These are phyloP conservation scores for Pollenia amentaria DNA, from an alignment of 2,888 invertebrate genomes.

Conservation along the genomic window DNA sequence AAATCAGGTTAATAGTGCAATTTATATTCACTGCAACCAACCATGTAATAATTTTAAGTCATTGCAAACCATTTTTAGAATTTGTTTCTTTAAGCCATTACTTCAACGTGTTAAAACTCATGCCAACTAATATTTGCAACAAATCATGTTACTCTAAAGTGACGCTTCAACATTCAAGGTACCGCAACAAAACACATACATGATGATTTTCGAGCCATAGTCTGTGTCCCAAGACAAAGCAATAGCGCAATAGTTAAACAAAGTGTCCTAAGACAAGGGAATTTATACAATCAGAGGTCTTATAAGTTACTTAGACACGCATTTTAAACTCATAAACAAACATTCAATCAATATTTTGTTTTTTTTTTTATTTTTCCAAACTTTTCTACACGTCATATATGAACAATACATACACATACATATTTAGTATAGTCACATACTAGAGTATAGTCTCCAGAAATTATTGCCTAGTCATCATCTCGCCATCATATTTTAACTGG, in stretches of 20 bases:
- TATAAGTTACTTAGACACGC: slow-evolving; percentile 43
- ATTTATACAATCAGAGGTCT: slow-evolving; percentile 12
- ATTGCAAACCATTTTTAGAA: too few relatives aligned
- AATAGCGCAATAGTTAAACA: background rate
- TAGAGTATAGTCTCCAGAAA: background rate
- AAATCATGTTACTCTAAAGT: slow-evolving; percentile 33
- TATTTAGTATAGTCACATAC: too few relatives aligned
- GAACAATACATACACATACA: too few relatives aligned
- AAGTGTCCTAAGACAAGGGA: slow-evolving; percentile 31
- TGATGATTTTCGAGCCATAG: background rate
- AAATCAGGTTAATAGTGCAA: too few relatives aligned
- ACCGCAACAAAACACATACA: background rate
- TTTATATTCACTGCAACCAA: too few relatives aligned
- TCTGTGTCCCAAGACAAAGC: slow-evolving; percentile 7
- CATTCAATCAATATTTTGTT: background rate
- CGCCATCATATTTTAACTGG: slow-evolving; percentile 42
- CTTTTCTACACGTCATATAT: slow-evolving; percentile 13
- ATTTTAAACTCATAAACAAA: slow-evolving; percentile 58
- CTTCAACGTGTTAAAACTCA: background rate
- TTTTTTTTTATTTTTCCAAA: background rate
- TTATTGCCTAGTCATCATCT: slow-evolving; percentile 42
- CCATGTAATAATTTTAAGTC: too few relatives aligned
- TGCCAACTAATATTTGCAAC: slow-evolving; percentile 15
- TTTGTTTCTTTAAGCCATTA: background rate
- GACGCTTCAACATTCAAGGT: background rate